Evolutionary conservation across 2,113 vertebrate genomes (phyloP).

Genomic region (Sinocyclocheilus maitianheensis): DNA sequence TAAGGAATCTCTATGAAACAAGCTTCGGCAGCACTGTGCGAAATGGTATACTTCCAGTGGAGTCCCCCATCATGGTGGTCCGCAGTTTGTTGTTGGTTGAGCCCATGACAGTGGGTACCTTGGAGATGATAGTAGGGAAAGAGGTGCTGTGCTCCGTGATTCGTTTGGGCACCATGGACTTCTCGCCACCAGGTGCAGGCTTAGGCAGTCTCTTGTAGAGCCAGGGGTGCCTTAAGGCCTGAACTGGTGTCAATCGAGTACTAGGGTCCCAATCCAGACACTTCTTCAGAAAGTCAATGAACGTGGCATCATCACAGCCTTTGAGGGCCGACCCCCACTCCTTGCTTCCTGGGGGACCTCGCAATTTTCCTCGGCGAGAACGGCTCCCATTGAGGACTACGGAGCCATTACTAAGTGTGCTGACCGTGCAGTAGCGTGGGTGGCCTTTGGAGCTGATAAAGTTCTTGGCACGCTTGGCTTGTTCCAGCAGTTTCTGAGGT

Average conservation of each 20-base stretch:
- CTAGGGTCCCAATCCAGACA: slow-evolving; percentile 97
- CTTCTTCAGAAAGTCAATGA: slow-evolving; percentile 93
- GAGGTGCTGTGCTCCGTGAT: slow-evolving; percentile 81
- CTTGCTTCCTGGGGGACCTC: slow-evolving; percentile 90
- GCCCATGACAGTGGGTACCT: slow-evolving; percentile 78
- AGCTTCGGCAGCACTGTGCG: slow-evolving; percentile 94
- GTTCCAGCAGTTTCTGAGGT: slow-evolving; percentile 90
- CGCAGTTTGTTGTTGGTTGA: slow-evolving; percentile 86
- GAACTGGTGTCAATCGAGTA: slow-evolving; percentile 86
- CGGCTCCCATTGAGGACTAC: slow-evolving; percentile 85
- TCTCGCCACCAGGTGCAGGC: slow-evolving; percentile 76
- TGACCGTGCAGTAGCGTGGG: slow-evolving; percentile 90
- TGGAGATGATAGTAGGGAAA: slow-evolving; percentile 87
- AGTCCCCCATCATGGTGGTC: slow-evolving; percentile 85
- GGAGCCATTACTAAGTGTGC: slow-evolving; percentile 84
- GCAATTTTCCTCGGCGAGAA: slow-evolving; percentile 89
- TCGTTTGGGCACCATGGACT: slow-evolving; percentile 76
- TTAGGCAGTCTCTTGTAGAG: slow-evolving; percentile 86
- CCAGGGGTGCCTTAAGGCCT: slow-evolving; percentile 94
- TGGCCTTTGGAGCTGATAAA: slow-evolving; percentile 97
- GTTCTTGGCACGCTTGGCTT: slow-evolving; percentile 94
- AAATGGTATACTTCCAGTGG: slow-evolving; percentile 83
- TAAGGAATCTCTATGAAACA: slow-evolving; percentile 81
- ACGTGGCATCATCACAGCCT: slow-evolving; percentile 90
- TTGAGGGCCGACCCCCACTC: slow-evolving; percentile 90